A percentile compares a stretch with the other conserved stretches of the same genome.
phyloP scores from a whole-genome alignment of 1,140 invertebrate genomes.

The Tenebrio molitor region DNA sequence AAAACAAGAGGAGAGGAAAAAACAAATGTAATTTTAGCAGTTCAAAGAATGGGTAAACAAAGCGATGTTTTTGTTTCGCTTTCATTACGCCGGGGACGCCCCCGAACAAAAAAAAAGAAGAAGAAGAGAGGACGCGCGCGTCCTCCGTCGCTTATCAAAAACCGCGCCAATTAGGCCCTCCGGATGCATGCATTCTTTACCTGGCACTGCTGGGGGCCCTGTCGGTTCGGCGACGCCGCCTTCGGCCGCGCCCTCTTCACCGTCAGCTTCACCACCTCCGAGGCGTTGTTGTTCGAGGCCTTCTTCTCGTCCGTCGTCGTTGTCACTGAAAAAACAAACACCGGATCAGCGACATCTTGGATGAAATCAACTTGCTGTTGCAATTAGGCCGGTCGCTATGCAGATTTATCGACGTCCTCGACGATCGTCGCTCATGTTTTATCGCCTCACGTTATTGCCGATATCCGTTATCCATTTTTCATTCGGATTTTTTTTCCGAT shows the following conservation, averaged over 20 bases:
- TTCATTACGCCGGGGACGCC: conserved; percentile 21
- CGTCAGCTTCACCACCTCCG: conserved; percentile 62
- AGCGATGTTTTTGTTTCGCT: conserved; percentile 33
- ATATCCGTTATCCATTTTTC: conserved; percentile 22
- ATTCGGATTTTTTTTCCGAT: conserved; percentile 14
- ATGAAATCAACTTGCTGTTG: neutral
- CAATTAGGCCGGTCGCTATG: conserved; percentile 8
- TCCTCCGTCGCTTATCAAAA: conserved; percentile 3
- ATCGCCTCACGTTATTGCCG: conserved; percentile 12
- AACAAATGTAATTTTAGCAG: conserved; percentile 38
- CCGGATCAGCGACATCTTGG: neutral
- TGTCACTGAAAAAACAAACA: conserved; percentile 61
- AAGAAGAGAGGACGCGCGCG: neutral
- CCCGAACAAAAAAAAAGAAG: no score
- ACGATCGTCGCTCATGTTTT: conserved; percentile 12
- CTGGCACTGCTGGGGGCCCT: conserved; percentile 80
- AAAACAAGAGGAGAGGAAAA: conserved; percentile 41
- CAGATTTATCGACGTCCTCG: conserved; percentile 20
- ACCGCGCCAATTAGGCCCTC: neutral
- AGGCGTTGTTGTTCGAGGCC: conserved; percentile 51
- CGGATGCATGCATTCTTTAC: conserved; percentile 65
- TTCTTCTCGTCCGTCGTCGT: conserved; percentile 64
- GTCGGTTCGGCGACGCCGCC: conserved; percentile 78
- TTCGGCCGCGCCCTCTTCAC: conserved; percentile 70
- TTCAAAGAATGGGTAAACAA: conserved; percentile 39